phyloP scores from a whole-genome alignment of 1,140 invertebrate species.

The Cydia pomonella region DNA sequence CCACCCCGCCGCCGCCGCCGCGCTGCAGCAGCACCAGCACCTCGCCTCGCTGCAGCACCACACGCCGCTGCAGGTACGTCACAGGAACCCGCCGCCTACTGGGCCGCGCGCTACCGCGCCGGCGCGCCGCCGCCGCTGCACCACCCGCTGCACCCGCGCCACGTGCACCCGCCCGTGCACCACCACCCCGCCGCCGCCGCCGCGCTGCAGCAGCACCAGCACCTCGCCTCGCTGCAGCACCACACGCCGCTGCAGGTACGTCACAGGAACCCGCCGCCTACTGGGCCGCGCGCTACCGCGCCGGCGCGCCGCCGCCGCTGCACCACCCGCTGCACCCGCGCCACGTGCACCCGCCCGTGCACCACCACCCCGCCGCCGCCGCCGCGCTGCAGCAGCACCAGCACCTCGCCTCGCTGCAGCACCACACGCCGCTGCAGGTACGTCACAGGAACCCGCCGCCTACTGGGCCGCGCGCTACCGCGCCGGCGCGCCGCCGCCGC shows the following conservation, averaged over 20 bases:
- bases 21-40: constrained; percentile 67
- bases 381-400: constrained; percentile 70
- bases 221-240: constrained; percentile 72
- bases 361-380: constrained; percentile 65
- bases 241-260: constrained; percentile 77
- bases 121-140: constrained; percentile 68
- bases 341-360: constrained; percentile 75
- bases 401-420: constrained; percentile 70
- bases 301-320: constrained; percentile 63
- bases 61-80: constrained; percentile 77
- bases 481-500: constrained; percentile 62
- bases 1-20: constrained; percentile 58
- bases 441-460: constrained; percentile 69
- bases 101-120: constrained; percentile 53
- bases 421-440: constrained; percentile 77
- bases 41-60: constrained; percentile 73
- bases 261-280: constrained; percentile 66
- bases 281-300: constrained; percentile 55
- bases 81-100: constrained; percentile 65
- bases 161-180: constrained; percentile 75
- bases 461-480: constrained; percentile 54
- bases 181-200: constrained; percentile 66
- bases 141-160: constrained; percentile 65
- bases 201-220: constrained; percentile 68
- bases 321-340: constrained; percentile 69